phyloP scores from a whole-genome alignment of 1,140 invertebrate species.

The Pseudomyrmex concolor region DNA sequence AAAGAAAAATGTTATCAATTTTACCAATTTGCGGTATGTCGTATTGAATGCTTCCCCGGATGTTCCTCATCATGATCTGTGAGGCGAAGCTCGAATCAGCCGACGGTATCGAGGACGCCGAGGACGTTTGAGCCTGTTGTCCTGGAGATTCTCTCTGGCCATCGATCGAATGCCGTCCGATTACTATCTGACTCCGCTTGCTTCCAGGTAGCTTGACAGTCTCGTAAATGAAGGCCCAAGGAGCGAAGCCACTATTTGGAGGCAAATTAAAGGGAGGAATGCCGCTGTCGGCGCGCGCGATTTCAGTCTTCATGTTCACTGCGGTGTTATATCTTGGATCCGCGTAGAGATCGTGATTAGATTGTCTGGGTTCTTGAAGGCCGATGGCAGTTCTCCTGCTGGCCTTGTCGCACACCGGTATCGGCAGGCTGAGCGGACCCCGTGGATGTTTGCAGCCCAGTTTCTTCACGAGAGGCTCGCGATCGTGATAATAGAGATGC shows the following conservation, averaged over 20 bases:
- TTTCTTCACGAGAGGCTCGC: conserved; percentile 45
- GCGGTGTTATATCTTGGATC: conserved; percentile 65
- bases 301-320: conserved; percentile 66
- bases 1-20: conserved; percentile 72
- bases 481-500: not conserved
- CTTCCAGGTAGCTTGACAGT: conserved; percentile 55
- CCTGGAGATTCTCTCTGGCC: conserved; percentile 34
- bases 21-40: conserved; percentile 90
- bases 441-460: conserved; percentile 61
- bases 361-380: conserved; percentile 66
- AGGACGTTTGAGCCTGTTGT: conserved; percentile 63
- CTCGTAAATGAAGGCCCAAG: conserved; percentile 55
- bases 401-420: conserved; percentile 61
- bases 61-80: conserved; percentile 88
- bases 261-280: conserved; percentile 52
- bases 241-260: conserved; percentile 45
- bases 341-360: conserved; percentile 56
- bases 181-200: conserved; percentile 63
- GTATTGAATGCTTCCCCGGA: conserved; percentile 88
- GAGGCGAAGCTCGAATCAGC: conserved; percentile 83
- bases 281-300: conserved; percentile 40
- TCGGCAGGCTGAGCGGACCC: conserved; percentile 68
- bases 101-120: conserved; percentile 51
- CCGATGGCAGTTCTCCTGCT: conserved; percentile 44
- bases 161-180: conserved; percentile 57